Conservation (phyloP, 2,113 vertebrate species). For the Alces alces region DNA sequence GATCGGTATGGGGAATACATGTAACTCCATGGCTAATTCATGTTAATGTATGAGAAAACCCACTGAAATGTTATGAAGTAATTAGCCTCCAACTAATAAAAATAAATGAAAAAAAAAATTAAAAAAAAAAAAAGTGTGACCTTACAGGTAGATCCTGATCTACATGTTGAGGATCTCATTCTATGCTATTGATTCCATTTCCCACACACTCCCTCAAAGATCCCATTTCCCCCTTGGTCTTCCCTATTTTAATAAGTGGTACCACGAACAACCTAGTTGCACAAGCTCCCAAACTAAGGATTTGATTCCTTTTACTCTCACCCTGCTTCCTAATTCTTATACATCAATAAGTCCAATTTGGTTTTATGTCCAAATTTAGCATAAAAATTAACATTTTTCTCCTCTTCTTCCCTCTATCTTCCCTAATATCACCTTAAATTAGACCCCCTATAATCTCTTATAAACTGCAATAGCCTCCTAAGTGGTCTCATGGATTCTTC, state of each 20-base stretch:
- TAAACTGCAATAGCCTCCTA: not conserved
- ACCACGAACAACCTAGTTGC: not conserved
- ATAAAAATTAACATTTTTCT: not conserved
- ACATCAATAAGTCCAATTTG: not conserved
- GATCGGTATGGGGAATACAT: no score
- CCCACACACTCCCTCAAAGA: fast-evolving
- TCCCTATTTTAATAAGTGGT: not conserved
- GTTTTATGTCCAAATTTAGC: not conserved
- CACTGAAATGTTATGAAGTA: no score
- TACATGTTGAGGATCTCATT: not conserved
- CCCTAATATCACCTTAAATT: not conserved
- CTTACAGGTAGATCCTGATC: not conserved
- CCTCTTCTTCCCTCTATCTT: not conserved
- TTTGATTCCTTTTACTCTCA: not conserved
- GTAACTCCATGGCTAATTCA: no score
- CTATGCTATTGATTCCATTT: not conserved
- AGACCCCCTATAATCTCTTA: not conserved
- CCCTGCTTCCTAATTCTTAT: not conserved
- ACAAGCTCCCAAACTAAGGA: not conserved
- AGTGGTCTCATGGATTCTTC: not conserved
- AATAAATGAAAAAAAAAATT: no score
- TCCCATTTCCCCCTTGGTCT: not conserved
- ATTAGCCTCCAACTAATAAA: no score
- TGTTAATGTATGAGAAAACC: no score
- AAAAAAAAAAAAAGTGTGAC: not conserved